Evolutionary conservation across 2,797 vertebrate genomes (phyloP).

Genomic region (Halcyon chelicuti): DNA sequence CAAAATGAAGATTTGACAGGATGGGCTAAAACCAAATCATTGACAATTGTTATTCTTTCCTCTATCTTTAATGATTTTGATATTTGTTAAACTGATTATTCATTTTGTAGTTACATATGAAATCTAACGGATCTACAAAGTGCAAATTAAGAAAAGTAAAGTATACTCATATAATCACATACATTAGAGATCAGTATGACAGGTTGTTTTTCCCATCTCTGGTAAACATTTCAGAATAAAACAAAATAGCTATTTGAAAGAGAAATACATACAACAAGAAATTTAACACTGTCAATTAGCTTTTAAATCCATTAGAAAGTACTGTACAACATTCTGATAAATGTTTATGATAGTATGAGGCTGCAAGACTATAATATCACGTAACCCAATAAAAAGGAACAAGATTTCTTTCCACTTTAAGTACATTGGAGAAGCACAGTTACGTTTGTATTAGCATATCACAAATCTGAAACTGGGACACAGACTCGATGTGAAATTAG

Average conservation of each 20-base stretch:
- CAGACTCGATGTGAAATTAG: constrained; percentile 50
- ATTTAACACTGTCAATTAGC: neutral
- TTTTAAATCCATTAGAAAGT: constrained; percentile 15
- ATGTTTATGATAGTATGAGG: neutral
- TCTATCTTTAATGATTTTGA: neutral
- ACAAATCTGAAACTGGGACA: constrained; percentile 68
- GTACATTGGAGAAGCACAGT: neutral
- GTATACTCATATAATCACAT: constrained; percentile 10
- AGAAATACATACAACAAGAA: neutral
- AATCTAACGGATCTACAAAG: neutral
- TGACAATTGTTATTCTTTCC: neutral
- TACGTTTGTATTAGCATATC: constrained; percentile 60
- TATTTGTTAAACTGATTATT: neutral
- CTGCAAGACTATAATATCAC: neutral
- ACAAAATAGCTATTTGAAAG: constrained; percentile 8
- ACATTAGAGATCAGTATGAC: constrained; percentile 34
- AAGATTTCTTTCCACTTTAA: neutral
- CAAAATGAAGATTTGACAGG: neutral
- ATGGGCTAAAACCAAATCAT: neutral
- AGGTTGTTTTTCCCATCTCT: neutral
- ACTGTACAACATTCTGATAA: neutral
- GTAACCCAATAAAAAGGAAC: constrained; percentile 4
- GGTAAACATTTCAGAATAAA: constrained; percentile 16
- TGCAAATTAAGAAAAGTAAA: constrained; percentile 22
- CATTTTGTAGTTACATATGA: neutral